phyloP scores from a whole-genome alignment of 2,113 vertebrate genomes.

The Melospiza georgiana region DNA sequence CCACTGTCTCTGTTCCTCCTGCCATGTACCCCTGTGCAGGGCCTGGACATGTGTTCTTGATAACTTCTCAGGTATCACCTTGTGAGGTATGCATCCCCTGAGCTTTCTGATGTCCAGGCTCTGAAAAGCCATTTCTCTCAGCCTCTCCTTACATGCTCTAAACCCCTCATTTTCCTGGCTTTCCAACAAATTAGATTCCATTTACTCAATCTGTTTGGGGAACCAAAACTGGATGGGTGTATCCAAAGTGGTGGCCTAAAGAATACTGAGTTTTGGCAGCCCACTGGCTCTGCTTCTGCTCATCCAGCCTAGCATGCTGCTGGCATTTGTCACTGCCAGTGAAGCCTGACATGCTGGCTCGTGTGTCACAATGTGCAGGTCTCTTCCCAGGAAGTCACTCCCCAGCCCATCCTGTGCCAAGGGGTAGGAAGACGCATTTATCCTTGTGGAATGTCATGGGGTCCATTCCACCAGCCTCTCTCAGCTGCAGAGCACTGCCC shows the following conservation, averaged over 20 bases:
- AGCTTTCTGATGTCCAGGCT: background rate
- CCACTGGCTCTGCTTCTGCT: background rate
- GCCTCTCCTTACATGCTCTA: background rate
- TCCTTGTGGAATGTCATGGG: accelerated
- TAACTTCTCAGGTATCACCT: background rate
- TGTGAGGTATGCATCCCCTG: background rate
- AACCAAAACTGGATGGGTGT: background rate
- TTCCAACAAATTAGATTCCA: background rate
- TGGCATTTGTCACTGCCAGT: background rate
- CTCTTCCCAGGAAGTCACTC: background rate
- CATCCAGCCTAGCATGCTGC: background rate
- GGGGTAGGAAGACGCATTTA: accelerated
- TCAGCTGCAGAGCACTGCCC: background rate
- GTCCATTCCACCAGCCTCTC: background rate
- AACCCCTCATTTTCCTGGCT: background rate
- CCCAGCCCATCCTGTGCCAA: background rate
- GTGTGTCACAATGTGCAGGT: accelerated
- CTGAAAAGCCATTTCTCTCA: background rate
- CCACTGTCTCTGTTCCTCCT: background rate
- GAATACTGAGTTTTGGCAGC: background rate
- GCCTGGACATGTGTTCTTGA: background rate
- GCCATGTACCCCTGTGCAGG: background rate
- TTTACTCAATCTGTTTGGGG: background rate
- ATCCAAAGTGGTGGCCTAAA: background rate
- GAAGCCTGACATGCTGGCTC: background rate